Evolutionary conservation across 2,113 vertebrate species (phyloP).

Genomic region (Anarrhichthys ocellatus): DNA sequence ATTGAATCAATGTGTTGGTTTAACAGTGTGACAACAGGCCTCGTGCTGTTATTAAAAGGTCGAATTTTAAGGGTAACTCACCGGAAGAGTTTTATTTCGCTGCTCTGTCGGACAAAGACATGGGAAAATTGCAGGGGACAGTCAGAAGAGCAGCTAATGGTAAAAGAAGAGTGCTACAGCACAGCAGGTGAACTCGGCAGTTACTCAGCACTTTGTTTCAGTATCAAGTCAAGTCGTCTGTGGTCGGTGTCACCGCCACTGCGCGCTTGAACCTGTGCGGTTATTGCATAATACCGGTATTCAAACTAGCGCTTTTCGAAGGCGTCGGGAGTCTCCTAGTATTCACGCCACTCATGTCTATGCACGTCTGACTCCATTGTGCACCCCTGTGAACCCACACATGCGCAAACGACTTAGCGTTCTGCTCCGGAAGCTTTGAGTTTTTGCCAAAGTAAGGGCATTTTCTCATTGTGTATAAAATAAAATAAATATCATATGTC

Average conservation of each 20-base stretch:
- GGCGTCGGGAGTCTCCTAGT: background rate
- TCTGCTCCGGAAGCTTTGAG: constrained; percentile 27
- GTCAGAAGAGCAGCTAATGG: background rate
- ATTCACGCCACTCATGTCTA: background rate
- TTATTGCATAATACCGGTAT: constrained; percentile 3
- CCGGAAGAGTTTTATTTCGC: constrained; percentile 26
- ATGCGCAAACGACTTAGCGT: constrained; percentile 38
- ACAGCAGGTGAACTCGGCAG: constrained; percentile 6
- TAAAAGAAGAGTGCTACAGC: background rate
- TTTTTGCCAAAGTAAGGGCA: background rate
- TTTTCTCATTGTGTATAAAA: too few species aligned
- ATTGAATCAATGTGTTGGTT: background rate
- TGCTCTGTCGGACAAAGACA: constrained; percentile 53
- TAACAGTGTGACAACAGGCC: background rate
- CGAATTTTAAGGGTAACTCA: constrained; percentile 37
- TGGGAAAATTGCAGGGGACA: constrained; percentile 7
- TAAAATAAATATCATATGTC: background rate
- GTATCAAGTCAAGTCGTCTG: background rate
- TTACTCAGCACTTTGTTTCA: background rate
- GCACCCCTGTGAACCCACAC: constrained; percentile 42
- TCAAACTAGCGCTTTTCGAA: background rate
- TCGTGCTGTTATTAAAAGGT: background rate
- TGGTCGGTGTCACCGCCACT: background rate
- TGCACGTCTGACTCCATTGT: constrained; percentile 70
- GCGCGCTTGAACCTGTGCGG: background rate